phyloP scores from a whole-genome alignment of 2,113 vertebrate genomes.

The Xiphorhynchus elegans region DNA sequence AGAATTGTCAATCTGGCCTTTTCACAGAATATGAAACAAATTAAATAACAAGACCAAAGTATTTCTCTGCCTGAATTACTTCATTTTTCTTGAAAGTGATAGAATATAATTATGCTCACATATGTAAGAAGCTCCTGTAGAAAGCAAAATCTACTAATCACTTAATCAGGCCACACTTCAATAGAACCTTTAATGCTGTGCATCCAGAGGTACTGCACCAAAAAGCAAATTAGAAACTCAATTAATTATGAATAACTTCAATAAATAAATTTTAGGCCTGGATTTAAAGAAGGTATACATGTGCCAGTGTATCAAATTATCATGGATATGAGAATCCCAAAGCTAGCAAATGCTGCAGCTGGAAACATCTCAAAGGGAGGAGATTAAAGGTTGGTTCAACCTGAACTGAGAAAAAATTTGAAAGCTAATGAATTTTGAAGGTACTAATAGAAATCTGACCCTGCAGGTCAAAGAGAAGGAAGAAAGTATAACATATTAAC shows the following conservation, averaged over 20 bases:
- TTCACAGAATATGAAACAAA: conserved; percentile 28
- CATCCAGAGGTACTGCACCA: not conserved
- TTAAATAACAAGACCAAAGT: conserved; percentile 24
- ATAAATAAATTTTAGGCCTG: conserved; percentile 11
- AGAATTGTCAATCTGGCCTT: not conserved
- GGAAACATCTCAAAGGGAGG: not conserved
- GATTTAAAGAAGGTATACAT: conserved; percentile 17
- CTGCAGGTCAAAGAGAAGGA: not conserved
- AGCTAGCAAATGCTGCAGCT: not conserved
- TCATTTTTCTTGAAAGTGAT: not conserved
- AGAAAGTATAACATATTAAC: not conserved
- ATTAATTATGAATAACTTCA: conserved; percentile 54
- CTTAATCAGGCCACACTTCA: conserved; percentile 6
- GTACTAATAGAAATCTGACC: not conserved
- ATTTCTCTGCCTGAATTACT: conserved; percentile 9
- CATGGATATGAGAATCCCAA: not conserved
- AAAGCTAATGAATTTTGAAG: not conserved
- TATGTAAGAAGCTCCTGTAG: not conserved
- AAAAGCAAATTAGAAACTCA: conserved; percentile 52
- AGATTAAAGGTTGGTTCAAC: not conserved
- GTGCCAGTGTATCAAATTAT: not conserved
- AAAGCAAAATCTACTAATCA: conserved; percentile 12
- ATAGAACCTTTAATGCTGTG: not conserved
- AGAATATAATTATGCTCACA: conserved; percentile 25
- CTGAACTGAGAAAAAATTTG: conserved; percentile 16